These are phyloP conservation scores for Antheraea assamensis DNA, from an alignment of 2,888 invertebrate species.

Conservation along the genomic window DNA sequence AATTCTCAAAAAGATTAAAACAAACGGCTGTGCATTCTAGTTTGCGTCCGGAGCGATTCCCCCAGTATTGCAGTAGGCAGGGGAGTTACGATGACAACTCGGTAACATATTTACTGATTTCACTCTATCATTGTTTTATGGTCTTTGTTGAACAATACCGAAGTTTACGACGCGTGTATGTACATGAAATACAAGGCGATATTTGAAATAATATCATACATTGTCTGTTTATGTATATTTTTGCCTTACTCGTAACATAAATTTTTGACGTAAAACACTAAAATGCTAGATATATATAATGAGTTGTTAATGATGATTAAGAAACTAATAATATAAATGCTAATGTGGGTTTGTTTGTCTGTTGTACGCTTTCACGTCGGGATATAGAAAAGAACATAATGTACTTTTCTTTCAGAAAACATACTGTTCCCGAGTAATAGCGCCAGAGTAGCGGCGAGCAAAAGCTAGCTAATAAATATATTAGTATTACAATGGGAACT, in stretches of 20 bases:
- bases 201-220: constrained; percentile 10
- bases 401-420: no score
- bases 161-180: constrained; percentile 32
- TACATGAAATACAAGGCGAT: constrained; percentile 14
- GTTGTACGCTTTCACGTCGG: no score
- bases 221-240: background rate
- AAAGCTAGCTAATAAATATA: no score
- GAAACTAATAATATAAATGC: no score
- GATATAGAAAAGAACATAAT: no score
- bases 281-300: background rate
- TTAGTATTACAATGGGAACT: no score
- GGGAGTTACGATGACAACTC: constrained; percentile 41
- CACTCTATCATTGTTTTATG: constrained; percentile 38
- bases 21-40: constrained; percentile 13
- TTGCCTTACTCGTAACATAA: background rate
- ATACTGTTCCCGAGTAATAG: no score
- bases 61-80: constrained; percentile 20
- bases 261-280: background rate
- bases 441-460: no score
- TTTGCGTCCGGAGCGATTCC: constrained; percentile 17
- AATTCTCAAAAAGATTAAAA: constrained; percentile 15
- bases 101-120: constrained; percentile 34
- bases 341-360: background rate
- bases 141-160: constrained; percentile 38
- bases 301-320: no score